These are phyloP conservation scores for Thryonomys swinderianus DNA, from an alignment of 2,113 vertebrate species.

Conservation along the genomic window DNA sequence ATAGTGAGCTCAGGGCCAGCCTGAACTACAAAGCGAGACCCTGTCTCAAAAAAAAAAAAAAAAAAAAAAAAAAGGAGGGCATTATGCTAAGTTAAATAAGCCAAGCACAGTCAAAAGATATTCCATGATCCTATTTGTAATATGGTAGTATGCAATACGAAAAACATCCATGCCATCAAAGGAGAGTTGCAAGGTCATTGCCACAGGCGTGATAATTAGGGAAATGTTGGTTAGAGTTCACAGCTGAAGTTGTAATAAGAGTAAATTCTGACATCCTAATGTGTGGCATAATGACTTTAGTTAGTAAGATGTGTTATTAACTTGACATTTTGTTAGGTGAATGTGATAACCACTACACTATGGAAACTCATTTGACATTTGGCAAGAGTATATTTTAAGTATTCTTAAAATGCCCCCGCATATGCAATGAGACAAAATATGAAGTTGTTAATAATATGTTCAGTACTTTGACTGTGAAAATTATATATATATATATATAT, in stretches of 20 bases:
- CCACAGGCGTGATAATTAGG: neutral
- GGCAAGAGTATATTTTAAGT: neutral
- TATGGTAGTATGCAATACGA: neutral
- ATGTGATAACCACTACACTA: no score
- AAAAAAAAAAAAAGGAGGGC: no score
- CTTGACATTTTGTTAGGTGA: neutral
- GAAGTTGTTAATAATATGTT: neutral
- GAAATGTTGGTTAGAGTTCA: neutral
- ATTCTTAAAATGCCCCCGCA: neutral
- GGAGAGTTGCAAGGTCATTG: neutral
- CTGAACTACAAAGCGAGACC: no score
- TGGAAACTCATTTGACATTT: neutral
- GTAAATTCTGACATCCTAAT: neutral
- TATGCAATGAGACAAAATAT: neutral
- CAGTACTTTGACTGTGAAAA: neutral
- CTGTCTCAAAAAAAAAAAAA: no score
- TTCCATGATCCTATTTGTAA: neutral
- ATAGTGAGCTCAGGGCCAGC: no score
- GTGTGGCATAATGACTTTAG: neutral
- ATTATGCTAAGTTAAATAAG: neutral
- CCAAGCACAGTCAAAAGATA: neutral
- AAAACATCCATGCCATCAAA: neutral
- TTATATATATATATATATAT: neutral
- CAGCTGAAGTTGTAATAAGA: neutral
- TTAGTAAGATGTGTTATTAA: neutral